These are phyloP conservation scores for Pelodiscus sinensis DNA, from an alignment of 2,113 vertebrate species.

Conservation along the genomic window DNA sequence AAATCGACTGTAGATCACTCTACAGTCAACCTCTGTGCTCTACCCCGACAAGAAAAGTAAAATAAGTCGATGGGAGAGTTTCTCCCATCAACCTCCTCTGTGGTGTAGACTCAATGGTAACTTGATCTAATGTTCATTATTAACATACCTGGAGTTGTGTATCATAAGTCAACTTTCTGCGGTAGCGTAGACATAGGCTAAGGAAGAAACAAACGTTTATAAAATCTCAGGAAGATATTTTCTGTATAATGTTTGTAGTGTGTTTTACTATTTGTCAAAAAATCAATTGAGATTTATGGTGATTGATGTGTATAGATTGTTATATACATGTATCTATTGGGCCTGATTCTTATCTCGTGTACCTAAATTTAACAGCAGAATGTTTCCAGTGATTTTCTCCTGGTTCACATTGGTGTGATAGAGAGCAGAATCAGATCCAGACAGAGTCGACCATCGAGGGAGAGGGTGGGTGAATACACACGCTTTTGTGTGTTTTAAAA, in stretches of 20 bases:
- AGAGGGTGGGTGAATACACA: not conserved
- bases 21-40: too few species aligned
- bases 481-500: not conserved
- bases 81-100: too few species aligned
- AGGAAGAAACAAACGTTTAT: not conserved
- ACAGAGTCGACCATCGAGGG: not conserved
- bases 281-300: not conserved
- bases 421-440: not conserved
- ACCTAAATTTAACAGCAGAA: not conserved
- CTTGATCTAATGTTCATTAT: too few species aligned
- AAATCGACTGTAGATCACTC: too few species aligned
- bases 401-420: not conserved
- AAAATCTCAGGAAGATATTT: not conserved
- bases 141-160: too few species aligned
- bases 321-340: fast-evolving
- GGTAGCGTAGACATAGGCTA: not conserved
- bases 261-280: not conserved
- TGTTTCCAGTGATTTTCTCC: not conserved
- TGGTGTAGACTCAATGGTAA: too few species aligned
- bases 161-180: too few species aligned
- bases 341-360: not conserved
- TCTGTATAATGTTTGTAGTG: fast-evolving
- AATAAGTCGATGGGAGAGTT: too few species aligned
- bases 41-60: too few species aligned
- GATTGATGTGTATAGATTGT: not conserved